These are phyloP conservation scores for Actinemys pallida DNA, from an alignment of 2,113 vertebrate genomes.

Conservation along the genomic window DNA sequence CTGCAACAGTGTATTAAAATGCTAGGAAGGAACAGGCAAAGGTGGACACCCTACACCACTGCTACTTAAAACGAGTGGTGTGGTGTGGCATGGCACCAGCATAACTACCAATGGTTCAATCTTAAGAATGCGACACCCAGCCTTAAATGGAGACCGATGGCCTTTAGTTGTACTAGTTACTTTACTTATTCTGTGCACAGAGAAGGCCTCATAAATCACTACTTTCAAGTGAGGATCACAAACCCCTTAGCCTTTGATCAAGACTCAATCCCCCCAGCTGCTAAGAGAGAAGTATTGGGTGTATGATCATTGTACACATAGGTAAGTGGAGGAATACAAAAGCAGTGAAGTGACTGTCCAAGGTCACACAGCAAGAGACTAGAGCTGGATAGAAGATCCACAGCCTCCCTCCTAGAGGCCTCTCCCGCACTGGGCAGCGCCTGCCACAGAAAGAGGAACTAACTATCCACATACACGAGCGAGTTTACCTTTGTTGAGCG, in stretches of 20 bases:
- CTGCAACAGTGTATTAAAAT: accelerated
- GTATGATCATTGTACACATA: background rate
- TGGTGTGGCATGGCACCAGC: background rate
- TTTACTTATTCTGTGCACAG: no score
- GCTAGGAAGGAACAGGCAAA: accelerated
- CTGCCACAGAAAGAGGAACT: background rate
- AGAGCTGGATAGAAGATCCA: accelerated
- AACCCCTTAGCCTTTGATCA: background rate
- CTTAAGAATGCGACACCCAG: background rate
- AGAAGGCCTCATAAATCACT: background rate
- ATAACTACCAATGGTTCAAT: background rate
- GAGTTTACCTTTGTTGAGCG: constrained; percentile 93
- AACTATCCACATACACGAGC: accelerated
- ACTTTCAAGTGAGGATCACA: background rate
- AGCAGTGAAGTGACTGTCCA: background rate
- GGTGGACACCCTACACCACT: accelerated
- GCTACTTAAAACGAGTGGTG: background rate
- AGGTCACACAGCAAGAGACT: background rate
- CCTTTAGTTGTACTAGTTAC: background rate
- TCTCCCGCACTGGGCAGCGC: background rate
- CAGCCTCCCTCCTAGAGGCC: background rate
- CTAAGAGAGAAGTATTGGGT: background rate
- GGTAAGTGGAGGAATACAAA: background rate
- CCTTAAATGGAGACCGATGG: background rate
- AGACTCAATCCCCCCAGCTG: background rate